Conservation (phyloP, 1,140 invertebrate species). For the Gryllus bimaculatus region DNA sequence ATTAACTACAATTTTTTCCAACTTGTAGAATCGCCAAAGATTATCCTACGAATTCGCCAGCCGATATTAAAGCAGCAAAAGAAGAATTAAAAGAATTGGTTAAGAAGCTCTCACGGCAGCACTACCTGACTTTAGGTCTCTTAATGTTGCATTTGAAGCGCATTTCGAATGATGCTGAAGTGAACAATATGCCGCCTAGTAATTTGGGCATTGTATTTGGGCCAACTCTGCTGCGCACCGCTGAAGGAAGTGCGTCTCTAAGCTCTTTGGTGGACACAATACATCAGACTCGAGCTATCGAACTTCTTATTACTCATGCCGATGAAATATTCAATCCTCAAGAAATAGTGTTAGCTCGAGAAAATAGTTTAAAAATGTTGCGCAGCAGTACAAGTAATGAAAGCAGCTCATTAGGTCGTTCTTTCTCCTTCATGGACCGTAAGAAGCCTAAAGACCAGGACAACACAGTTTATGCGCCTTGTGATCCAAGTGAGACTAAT, state of each 20-base stretch:
- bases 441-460: slow-evolving; percentile 3
- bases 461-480: neutral
- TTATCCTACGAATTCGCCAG: neutral
- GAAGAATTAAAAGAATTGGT: slow-evolving; percentile 33
- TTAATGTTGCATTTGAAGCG: slow-evolving; percentile 44
- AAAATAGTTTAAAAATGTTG: neutral
- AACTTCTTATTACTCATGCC: slow-evolving; percentile 42
- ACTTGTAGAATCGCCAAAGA: slow-evolving; percentile 16
- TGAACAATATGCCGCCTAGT: slow-evolving; percentile 48
- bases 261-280: slow-evolving; percentile 45
- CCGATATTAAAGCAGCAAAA: slow-evolving; percentile 2
- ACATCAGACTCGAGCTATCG: slow-evolving; percentile 45
- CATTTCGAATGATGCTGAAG: slow-evolving; percentile 29
- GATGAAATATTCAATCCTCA: slow-evolving; percentile 25
- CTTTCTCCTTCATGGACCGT: slow-evolving; percentile 12
- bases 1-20: neutral
- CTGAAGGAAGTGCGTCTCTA: slow-evolving; percentile 41
- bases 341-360: neutral
- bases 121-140: slow-evolving; percentile 38
- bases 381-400: neutral
- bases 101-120: slow-evolving; percentile 37
- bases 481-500: neutral
- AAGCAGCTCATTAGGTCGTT: neutral
- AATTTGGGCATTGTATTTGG: slow-evolving; percentile 54
- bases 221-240: slow-evolving; percentile 44